phyloP scores from a whole-genome alignment of 2,113 vertebrate genomes.

The Dendropsophus ebraccatus region DNA sequence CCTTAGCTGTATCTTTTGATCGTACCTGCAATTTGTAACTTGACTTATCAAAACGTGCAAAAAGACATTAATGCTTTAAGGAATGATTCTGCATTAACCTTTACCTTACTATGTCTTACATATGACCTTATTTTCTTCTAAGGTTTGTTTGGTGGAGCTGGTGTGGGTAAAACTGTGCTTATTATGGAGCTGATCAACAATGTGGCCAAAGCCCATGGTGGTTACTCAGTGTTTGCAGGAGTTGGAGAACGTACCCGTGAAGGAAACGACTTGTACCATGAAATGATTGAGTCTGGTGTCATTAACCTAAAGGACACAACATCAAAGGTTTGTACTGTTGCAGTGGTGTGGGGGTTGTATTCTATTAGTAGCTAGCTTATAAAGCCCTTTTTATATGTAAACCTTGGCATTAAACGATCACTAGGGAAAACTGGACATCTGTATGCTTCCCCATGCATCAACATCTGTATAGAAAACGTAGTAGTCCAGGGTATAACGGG shows the following conservation, averaged over 20 bases:
- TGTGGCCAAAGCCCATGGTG: slow-evolving; percentile 96
- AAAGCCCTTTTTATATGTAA: not conserved
- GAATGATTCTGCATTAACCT: not conserved
- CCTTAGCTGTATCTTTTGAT: no score
- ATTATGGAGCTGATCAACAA: slow-evolving; percentile 99
- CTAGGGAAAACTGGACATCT: no score
- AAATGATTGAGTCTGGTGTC: slow-evolving; percentile 99
- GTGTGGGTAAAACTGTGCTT: slow-evolving; percentile 94
- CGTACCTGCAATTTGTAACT: no score
- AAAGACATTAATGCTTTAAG: no score
- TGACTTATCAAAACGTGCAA: no score
- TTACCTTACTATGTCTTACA: not conserved
- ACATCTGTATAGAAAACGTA: no score
- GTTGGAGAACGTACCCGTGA: slow-evolving; percentile 96
- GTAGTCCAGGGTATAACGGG: no score
- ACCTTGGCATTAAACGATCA: no score
- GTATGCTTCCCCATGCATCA: no score
- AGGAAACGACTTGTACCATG: slow-evolving; percentile 97
- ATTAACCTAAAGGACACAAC: slow-evolving; percentile 97
- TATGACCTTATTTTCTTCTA: rapidly evolving
- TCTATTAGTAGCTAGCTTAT: no score
- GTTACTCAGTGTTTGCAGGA: slow-evolving; percentile 95
- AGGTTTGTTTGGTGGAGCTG: slow-evolving; percentile 96
- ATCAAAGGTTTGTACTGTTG: slow-evolving; percentile 82
- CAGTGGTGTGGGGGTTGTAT: no score